Evolutionary conservation across 2,797 vertebrate species (phyloP).

Genomic region (Petrocephalus schoutedeni): DNA sequence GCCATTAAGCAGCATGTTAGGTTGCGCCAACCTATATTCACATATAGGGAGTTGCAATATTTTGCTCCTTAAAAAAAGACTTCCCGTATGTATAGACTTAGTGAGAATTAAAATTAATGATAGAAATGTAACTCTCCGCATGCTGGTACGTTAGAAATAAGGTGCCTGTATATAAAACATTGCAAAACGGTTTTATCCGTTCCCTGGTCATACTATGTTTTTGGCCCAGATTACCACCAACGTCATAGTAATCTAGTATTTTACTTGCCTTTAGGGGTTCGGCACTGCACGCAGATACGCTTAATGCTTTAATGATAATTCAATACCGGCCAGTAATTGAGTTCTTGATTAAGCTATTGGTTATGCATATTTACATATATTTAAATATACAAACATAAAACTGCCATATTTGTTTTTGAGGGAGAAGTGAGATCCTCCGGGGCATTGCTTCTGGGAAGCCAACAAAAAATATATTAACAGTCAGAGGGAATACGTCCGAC

Average conservation of each 20-base stretch:
- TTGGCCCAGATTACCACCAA: not conserved
- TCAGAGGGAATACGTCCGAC: not conserved
- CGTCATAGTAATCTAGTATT: constrained; percentile 1
- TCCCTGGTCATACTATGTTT: not conserved
- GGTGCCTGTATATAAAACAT: not conserved
- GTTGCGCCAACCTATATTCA: constrained; percentile 3
- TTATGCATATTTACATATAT: not conserved
- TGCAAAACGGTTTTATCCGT: not conserved
- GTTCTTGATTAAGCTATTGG: not conserved
- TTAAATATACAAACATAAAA: not conserved
- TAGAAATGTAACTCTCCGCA: not conserved
- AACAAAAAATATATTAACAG: not conserved
- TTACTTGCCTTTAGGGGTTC: not conserved
- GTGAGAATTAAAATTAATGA: not conserved
- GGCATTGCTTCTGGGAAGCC: not conserved
- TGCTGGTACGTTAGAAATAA: not conserved
- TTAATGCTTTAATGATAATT: not conserved
- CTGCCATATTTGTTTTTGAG: not conserved
- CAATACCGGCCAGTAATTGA: not conserved
- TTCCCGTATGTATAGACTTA: not conserved
- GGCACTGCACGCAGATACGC: not conserved
- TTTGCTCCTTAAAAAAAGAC: not conserved
- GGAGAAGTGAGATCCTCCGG: not conserved
- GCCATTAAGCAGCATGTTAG: constrained; percentile 22
- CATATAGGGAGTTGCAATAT: not conserved